These are phyloP conservation scores for Drosophila longiperda DNA, from an alignment of 2,888 invertebrate genomes.

Conservation along the genomic window DNA sequence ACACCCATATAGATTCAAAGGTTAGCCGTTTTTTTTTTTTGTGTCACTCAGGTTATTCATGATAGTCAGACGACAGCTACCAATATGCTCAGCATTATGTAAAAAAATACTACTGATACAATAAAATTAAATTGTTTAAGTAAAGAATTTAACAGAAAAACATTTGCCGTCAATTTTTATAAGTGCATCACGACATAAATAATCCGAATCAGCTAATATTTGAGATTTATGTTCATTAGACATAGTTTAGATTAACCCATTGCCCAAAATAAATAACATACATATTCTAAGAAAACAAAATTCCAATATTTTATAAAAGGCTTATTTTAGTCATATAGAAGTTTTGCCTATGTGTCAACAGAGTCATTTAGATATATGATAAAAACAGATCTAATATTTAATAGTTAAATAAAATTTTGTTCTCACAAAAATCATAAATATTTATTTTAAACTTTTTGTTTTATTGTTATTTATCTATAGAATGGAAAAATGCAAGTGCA, in stretches of 20 bases:
- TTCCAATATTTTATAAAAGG: not conserved
- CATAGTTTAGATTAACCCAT: conserved; percentile 11
- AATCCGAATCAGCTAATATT: conserved; percentile 1
- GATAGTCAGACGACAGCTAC: conserved; percentile 9
- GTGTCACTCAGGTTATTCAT: conserved; percentile 8
- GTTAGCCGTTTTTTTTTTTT: conserved; percentile 6
- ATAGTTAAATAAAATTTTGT: not conserved
- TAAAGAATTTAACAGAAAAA: conserved; percentile 7
- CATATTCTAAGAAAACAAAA: not conserved
- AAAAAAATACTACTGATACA: conserved; percentile 13
- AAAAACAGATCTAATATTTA: not conserved
- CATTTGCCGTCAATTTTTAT: conserved; percentile 4
- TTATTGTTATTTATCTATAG: not conserved
- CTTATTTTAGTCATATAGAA: not conserved
- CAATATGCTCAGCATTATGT: conserved; percentile 2
- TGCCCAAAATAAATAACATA: conserved; percentile 17
- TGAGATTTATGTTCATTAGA: conserved; percentile 32
- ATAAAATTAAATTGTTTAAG: conserved; percentile 25
- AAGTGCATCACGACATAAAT: not conserved
- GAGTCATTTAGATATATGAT: not conserved
- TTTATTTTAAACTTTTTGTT: not conserved
- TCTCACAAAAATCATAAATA: not conserved
- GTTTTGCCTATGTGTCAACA: not conserved
- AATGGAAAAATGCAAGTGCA: not conserved
- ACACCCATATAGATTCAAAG: conserved; percentile 19